A percentile compares a stretch with the other conserved stretches of the same genome.
These are phyloP conservation scores for Scaptomyza flava DNA, from an alignment of 2,888 invertebrate species.

Conservation along the genomic window DNA sequence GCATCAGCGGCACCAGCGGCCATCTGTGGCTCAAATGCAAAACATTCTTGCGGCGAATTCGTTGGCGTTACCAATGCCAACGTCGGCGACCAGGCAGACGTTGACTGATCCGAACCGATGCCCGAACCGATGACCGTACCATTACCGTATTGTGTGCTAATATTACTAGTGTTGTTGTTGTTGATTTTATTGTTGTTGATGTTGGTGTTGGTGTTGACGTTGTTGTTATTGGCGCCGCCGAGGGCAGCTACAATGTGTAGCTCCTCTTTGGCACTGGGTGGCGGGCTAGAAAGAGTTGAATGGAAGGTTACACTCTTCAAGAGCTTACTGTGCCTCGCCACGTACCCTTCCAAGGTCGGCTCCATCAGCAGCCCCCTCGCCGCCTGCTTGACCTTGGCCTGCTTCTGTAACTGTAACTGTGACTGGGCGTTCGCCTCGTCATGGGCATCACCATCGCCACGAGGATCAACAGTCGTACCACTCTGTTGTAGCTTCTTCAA, in stretches of 20 bases:
- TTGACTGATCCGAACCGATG: conserved; percentile 23
- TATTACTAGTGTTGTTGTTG: background rate
- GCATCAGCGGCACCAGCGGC: conserved; percentile 22
- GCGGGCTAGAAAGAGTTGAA: conserved; percentile 93
- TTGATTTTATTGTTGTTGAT: conserved; percentile 15
- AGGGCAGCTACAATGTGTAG: conserved; percentile 52
- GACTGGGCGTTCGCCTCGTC: conserved; percentile 50
- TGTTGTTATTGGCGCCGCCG: conserved; percentile 11
- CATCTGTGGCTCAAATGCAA: conserved; percentile 52
- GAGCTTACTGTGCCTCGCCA: conserved; percentile 93
- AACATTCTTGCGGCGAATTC: conserved; percentile 75
- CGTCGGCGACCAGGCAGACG: conserved; percentile 65
- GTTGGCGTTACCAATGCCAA: conserved; percentile 75
- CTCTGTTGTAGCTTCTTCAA: conserved; percentile 92
- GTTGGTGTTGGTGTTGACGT: conserved; percentile 8
- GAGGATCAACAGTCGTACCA: conserved; percentile 3
- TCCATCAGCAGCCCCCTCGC: conserved; percentile 89
- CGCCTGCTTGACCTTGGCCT: conserved; percentile 37
- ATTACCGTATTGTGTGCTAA: conserved; percentile 4
- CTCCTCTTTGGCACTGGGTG: conserved; percentile 85
- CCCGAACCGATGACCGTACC: conserved; percentile 16
- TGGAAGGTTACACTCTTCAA: conserved; percentile 96
- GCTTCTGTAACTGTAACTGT: conserved; percentile 19
- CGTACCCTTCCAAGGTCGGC: conserved; percentile 94
- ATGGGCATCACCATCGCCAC: conserved; percentile 41